Percentiles rank a stretch among this genome's conserved stretches.
phyloP scores from a whole-genome alignment of 2,113 vertebrate genomes.

The Azemiops feae region DNA sequence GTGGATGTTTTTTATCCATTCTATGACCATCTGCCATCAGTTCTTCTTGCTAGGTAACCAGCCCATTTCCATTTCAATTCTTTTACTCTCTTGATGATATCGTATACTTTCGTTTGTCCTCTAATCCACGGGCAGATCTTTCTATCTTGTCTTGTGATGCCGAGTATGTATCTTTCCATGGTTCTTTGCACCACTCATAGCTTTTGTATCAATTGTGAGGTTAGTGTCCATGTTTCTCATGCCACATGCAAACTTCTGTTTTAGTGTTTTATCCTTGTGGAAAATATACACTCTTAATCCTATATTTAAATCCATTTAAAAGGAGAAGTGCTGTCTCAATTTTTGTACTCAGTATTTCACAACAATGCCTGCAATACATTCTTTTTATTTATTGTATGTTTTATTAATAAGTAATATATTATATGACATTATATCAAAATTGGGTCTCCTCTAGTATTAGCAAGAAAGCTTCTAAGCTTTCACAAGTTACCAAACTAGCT shows the following conservation, averaged over 20 bases:
- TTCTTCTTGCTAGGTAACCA: too few species aligned
- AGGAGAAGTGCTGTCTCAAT: neutral
- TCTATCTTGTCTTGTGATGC: too few species aligned
- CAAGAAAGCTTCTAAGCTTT: neutral
- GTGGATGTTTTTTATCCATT: too few species aligned
- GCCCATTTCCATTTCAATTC: too few species aligned
- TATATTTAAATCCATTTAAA: neutral
- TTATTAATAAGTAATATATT: neutral
- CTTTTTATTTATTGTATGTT: constrained; percentile 12
- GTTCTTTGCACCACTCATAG: too few species aligned
- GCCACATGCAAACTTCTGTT: constrained; percentile 5
- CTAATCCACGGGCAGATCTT: too few species aligned
- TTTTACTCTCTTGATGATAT: too few species aligned
- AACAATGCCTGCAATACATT: constrained; percentile 15
- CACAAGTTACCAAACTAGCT: neutral
- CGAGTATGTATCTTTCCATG: too few species aligned
- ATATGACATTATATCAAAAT: neutral
- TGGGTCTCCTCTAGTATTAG: neutral
- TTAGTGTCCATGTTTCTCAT: too few species aligned
- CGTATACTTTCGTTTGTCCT: too few species aligned
- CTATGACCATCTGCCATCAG: too few species aligned
- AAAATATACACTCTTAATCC: constrained; percentile 27
- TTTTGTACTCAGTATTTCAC: neutral
- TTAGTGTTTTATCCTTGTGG: neutral
- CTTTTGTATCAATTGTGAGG: too few species aligned